A percentile compares a stretch with the other conserved stretches of the same genome.
phyloP scores from a whole-genome alignment of 2,113 vertebrate species.

The Ariopsis seemanni region DNA sequence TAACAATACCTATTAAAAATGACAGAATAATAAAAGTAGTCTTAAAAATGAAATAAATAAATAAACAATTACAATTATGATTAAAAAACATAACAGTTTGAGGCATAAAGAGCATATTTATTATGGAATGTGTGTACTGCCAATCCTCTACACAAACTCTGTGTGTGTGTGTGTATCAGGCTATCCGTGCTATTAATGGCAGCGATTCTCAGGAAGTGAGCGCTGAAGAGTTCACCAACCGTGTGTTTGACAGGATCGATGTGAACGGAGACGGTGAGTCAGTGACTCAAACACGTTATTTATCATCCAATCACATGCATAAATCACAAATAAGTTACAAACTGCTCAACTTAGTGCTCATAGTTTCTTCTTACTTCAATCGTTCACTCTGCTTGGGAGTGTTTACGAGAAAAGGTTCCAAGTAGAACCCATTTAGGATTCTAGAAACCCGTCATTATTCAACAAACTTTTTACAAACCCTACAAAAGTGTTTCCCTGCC shows the following conservation, averaged over 20 bases:
- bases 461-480: not conserved
- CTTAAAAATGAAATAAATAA: not conserved
- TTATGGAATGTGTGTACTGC: not conserved
- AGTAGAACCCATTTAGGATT: not conserved
- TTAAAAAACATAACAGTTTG: not conserved
- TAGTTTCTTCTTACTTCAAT: not conserved
- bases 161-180: slow-evolving; percentile 63
- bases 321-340: not conserved
- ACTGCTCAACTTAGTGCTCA: not conserved
- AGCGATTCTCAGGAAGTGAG: slow-evolving; percentile 72
- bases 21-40: not conserved
- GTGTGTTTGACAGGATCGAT: slow-evolving; percentile 86
- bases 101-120: not conserved
- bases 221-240: slow-evolving; percentile 87
- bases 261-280: slow-evolving; percentile 85
- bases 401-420: not conserved
- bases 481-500: not conserved
- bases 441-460: not conserved
- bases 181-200: slow-evolving; percentile 87
- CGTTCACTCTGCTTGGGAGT: not conserved
- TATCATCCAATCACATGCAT: not conserved
- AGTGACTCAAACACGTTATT: not conserved
- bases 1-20: not conserved
- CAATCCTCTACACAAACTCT: not conserved
- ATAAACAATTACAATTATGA: not conserved